Percentiles rank a stretch among this genome's conserved stretches.
Conservation (phyloP, 2,797 vertebrate species). For the Aphelocoma californica region DNA sequence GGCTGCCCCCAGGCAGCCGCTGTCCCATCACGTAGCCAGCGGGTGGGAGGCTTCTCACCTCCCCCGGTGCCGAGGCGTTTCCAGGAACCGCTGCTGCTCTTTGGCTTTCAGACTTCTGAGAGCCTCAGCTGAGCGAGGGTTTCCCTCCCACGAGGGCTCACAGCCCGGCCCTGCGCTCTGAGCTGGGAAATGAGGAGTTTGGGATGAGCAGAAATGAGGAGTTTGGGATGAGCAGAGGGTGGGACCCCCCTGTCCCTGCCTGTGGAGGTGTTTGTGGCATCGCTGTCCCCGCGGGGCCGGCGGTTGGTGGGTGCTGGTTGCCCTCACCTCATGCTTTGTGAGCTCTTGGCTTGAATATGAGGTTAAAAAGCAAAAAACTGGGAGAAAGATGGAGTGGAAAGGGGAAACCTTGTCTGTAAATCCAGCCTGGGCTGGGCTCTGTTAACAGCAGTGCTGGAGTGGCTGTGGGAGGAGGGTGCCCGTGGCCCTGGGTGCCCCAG, state of each 20-base stretch:
- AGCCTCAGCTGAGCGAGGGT: background rate
- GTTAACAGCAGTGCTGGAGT: background rate
- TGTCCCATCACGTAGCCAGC: background rate
- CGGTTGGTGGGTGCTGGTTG: background rate
- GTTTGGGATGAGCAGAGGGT: background rate
- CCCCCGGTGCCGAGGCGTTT: background rate
- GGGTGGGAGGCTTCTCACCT: background rate
- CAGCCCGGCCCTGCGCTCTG: accelerated
- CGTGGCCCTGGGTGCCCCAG: background rate
- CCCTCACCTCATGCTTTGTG: accelerated
- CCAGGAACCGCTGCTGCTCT: background rate
- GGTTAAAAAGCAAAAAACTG: accelerated
- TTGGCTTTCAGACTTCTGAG: background rate
- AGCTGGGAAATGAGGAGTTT: background rate
- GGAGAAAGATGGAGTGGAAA: background rate
- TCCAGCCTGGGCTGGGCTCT: background rate
- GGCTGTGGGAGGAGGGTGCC: background rate
- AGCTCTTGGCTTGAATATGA: background rate
- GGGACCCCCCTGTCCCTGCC: background rate
- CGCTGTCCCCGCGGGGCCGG: background rate
- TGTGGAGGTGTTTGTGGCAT: background rate
- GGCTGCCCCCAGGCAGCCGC: background rate
- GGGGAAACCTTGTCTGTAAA: background rate
- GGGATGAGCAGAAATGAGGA: background rate
- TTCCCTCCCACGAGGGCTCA: background rate